Conservation (phyloP, 2,888 invertebrate species). For the Panopea generosa region DNA sequence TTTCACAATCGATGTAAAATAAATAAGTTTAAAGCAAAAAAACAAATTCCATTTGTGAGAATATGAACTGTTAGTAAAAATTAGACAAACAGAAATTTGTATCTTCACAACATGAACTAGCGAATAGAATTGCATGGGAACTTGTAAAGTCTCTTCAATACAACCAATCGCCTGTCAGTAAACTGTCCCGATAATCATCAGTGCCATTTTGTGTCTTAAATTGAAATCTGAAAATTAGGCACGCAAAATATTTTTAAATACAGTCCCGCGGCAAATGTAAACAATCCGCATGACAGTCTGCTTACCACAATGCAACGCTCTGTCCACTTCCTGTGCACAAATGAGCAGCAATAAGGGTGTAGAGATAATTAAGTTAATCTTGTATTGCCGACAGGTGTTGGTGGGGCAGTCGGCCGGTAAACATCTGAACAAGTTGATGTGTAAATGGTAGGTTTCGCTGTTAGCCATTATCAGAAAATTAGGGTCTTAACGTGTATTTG, state of each 20-base stretch:
- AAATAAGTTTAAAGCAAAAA: no score
- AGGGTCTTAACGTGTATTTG: no score
- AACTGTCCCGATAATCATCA: slow-evolving; percentile 41
- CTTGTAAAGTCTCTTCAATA: slow-evolving; percentile 39
- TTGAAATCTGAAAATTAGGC: slow-evolving; percentile 34
- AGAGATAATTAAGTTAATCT: slow-evolving; percentile 55
- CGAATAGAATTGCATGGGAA: slow-evolving; percentile 37
- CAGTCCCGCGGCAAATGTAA: slow-evolving; percentile 56
- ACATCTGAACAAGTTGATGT: slow-evolving; percentile 39
- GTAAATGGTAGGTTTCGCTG: slow-evolving; percentile 44
- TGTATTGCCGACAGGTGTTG: slow-evolving; percentile 51
- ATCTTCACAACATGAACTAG: no score
- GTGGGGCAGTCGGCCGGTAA: slow-evolving; percentile 39
- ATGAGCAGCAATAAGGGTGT: slow-evolving; percentile 50
- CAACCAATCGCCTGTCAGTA: slow-evolving; percentile 36
- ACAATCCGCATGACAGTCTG: slow-evolving; percentile 61
- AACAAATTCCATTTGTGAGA: no score
- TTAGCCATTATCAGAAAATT: no score
- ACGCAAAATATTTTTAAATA: slow-evolving; percentile 43
- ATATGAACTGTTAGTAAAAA: no score
- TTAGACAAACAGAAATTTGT: no score
- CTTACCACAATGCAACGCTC: slow-evolving; percentile 58
- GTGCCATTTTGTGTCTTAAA: slow-evolving; percentile 35
- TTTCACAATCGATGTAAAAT: no score
- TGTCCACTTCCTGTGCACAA: slow-evolving; percentile 53